Evolutionary conservation across 35 echinoderm and acorn worm species (phyloP).

Genomic region (Apostichopus japonicus): DNA sequence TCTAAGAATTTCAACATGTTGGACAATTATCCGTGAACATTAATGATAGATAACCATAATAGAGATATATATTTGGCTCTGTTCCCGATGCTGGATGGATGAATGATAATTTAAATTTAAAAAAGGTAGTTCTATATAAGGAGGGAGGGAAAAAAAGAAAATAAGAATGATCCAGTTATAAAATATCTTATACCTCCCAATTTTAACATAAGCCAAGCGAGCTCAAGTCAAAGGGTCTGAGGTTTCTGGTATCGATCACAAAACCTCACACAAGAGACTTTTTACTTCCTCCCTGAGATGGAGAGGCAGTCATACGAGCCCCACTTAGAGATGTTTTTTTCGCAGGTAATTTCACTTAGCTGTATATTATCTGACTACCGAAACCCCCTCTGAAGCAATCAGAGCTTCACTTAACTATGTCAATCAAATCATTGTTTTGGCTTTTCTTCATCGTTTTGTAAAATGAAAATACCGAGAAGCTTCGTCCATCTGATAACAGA

Average conservation of each 20-base stretch:
- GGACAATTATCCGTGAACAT: no score
- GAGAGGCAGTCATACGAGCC: background rate
- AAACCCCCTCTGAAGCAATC: background rate
- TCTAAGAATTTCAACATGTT: no score
- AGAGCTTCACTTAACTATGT: conserved; percentile 7
- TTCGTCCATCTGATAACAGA: background rate
- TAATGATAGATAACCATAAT: no score
- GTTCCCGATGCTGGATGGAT: no score
- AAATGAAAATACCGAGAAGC: background rate
- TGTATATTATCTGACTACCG: background rate
- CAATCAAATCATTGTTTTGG: conserved; percentile 15
- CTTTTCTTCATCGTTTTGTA: background rate
- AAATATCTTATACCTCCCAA: background rate
- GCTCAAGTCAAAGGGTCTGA: background rate
- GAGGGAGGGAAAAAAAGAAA: background rate
- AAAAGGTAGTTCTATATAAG: no score
- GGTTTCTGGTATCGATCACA: background rate
- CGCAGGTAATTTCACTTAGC: background rate
- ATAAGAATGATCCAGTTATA: background rate
- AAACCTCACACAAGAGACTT: background rate
- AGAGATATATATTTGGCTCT: no score
- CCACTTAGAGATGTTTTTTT: background rate
- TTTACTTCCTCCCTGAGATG: background rate
- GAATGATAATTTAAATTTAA: no score
- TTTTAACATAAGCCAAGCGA: background rate